These are phyloP conservation scores for Bambusicola thoracicus DNA, from an alignment of 2,113 vertebrate genomes.

Conservation along the genomic window DNA sequence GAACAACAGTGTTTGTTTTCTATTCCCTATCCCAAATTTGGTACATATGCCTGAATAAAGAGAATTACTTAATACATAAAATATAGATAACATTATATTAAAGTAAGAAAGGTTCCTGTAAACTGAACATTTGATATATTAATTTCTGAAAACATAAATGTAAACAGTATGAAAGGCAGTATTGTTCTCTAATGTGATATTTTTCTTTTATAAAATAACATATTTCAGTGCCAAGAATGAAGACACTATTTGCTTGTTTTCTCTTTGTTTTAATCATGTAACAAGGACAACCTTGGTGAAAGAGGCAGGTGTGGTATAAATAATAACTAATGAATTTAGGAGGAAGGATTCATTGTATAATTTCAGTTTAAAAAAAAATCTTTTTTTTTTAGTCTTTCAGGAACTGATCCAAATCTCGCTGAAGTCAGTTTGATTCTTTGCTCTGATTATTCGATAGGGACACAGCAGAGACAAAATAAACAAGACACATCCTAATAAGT, in stretches of 20 bases:
- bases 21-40: not conserved
- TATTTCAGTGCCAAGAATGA: not conserved
- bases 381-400: slow-evolving; percentile 44
- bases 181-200: not conserved
- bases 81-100: not conserved
- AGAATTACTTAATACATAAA: not conserved
- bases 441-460: slow-evolving; percentile 37
- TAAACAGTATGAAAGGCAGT: not conserved
- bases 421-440: slow-evolving; percentile 39
- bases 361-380: slow-evolving; percentile 20
- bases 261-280: slow-evolving; percentile 12
- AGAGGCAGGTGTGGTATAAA: slow-evolving; percentile 14
- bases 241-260: not conserved
- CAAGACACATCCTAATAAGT: slow-evolving; percentile 1
- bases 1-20: not conserved
- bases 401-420: not conserved
- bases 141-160: not conserved
- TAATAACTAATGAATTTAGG: slow-evolving; percentile 29
- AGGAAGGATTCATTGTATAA: slow-evolving; percentile 1
- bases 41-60: not conserved
- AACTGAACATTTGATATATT: not conserved
- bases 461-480: slow-evolving; percentile 48
- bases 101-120: not conserved
- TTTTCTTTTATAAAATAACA: slow-evolving; percentile 24
- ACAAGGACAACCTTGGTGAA: not conserved